Evolutionary conservation across 2,797 vertebrate species (phyloP).

Genomic region (Lophura swinhoii): DNA sequence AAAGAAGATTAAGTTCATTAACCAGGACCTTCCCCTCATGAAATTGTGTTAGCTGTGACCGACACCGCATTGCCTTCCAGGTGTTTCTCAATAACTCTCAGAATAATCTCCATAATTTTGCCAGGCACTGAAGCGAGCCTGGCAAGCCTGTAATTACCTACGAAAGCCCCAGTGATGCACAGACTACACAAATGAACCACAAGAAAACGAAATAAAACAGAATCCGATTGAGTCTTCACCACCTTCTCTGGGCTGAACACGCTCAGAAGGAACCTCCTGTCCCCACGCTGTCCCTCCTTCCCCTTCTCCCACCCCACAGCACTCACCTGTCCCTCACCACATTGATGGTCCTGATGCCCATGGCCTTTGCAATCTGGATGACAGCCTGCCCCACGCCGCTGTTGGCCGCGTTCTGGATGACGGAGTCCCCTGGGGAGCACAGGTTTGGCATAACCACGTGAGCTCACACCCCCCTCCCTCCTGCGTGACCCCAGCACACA

Average conservation of each 20-base stretch:
- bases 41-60: too few relatives aligned
- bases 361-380: slow-evolving; percentile 93
- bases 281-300: background rate
- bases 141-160: too few relatives aligned
- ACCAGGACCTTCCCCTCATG: too few relatives aligned
- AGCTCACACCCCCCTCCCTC: background rate
- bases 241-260: background rate
- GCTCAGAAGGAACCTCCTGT: background rate
- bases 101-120: too few relatives aligned
- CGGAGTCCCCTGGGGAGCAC: slow-evolving; percentile 84
- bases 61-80: too few relatives aligned
- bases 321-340: slow-evolving; percentile 91
- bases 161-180: too few relatives aligned
- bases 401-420: slow-evolving; percentile 97
- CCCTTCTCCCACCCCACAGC: background rate
- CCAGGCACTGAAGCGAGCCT: too few relatives aligned
- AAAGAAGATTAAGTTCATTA: too few relatives aligned
- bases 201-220: too few relatives aligned
- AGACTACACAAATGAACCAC: too few relatives aligned
- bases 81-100: too few relatives aligned
- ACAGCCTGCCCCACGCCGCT: slow-evolving; percentile 96
- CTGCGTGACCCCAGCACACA: accelerated
- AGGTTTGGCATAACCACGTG: background rate
- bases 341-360: slow-evolving; percentile 90
- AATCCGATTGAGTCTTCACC: too few relatives aligned